phyloP scores from a whole-genome alignment of 1,140 invertebrate genomes.

The Brachystomella parvula region DNA sequence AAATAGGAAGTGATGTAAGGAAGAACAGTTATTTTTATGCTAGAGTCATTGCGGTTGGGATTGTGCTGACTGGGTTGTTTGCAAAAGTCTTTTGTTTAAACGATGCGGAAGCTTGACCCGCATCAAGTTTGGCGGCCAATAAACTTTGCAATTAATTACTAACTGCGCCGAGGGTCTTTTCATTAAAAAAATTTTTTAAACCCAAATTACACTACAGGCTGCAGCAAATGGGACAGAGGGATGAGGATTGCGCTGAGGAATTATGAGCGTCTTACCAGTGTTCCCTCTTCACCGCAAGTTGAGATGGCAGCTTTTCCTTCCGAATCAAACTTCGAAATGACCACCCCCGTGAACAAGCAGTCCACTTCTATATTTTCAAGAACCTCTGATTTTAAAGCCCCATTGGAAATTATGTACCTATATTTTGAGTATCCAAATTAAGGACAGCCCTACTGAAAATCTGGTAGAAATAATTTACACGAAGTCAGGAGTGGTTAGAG shows the following conservation, averaged over 20 bases:
- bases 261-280: slow-evolving; percentile 14
- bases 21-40: no score
- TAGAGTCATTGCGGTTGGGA: no score
- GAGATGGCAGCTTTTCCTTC: slow-evolving; percentile 15
- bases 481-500: not conserved
- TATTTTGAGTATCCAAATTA: not conserved
- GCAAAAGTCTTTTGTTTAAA: no score
- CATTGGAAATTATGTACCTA: no score
- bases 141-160: slow-evolving; percentile 1
- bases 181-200: not conserved
- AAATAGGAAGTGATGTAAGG: slow-evolving; percentile 8
- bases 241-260: not conserved
- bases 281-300: not conserved
- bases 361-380: not conserved
- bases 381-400: not conserved
- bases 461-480: not conserved
- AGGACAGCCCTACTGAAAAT: not conserved
- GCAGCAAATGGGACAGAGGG: not conserved
- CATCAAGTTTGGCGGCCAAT: not conserved
- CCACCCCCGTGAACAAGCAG: not conserved
- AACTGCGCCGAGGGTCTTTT: no score
- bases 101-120: no score
- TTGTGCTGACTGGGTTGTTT: no score
- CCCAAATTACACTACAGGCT: not conserved
- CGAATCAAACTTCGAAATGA: not conserved